A percentile compares a stretch with the other conserved stretches of the same genome.
Conservation (phyloP, 92 coral and sea anemone species). For the Micromussa lordhowensis region DNA sequence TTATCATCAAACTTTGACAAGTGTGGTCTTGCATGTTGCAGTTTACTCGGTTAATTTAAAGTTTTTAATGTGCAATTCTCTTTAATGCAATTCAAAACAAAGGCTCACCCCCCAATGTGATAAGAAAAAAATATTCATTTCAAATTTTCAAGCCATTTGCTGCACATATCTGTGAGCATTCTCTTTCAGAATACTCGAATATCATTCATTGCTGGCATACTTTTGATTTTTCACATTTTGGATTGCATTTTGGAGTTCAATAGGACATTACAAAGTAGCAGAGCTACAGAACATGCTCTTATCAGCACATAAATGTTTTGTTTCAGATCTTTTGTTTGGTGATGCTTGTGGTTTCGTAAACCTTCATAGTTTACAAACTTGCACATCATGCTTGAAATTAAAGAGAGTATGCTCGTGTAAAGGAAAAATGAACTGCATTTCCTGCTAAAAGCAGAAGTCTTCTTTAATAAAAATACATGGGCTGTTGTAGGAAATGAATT, state of each 20-base stretch:
- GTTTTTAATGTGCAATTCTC: neutral
- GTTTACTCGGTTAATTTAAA: neutral
- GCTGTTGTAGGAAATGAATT: neutral
- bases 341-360: slow-evolving; percentile 16
- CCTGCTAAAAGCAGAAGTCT: neutral
- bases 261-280: neutral
- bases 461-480: neutral
- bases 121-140: neutral
- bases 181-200: neutral
- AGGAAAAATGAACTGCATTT: neutral
- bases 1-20: slow-evolving; percentile 2
- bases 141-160: neutral
- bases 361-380: neutral
- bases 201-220: slow-evolving; percentile 10
- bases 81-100: slow-evolving; percentile 27
- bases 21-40: slow-evolving; percentile 7
- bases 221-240: neutral
- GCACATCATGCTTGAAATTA: neutral
- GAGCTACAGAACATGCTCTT: neutral
- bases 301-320: slow-evolving; percentile 10
- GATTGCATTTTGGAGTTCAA: too few species aligned
- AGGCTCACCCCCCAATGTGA: neutral
- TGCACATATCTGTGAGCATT: neutral
- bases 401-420: neutral
- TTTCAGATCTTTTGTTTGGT: slow-evolving; percentile 13